These are phyloP conservation scores for Agriopis aurantiaria DNA, from an alignment of 2,888 invertebrate species.

Conservation along the genomic window DNA sequence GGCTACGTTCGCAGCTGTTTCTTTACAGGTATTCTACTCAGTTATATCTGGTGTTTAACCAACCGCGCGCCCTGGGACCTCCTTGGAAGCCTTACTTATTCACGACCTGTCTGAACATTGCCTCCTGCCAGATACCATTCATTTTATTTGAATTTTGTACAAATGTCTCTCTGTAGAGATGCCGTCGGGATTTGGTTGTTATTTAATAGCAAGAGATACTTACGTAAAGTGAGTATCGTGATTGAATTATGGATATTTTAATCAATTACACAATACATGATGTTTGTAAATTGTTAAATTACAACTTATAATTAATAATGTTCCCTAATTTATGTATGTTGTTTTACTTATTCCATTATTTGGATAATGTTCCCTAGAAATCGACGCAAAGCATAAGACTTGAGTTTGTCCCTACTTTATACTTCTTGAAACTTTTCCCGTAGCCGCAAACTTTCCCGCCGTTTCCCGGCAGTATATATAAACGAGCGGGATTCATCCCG, in stretches of 20 bases:
- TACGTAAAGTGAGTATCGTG: background rate
- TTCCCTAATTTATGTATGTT: background rate
- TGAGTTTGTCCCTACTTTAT: background rate
- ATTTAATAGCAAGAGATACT: background rate
- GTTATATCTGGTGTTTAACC: constrained; percentile 17
- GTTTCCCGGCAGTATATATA: constrained; percentile 55
- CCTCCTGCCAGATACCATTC: constrained; percentile 15
- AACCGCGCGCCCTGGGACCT: constrained; percentile 23
- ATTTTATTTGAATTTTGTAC: constrained; percentile 14
- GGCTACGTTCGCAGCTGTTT: background rate
- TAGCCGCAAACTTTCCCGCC: constrained; percentile 27
- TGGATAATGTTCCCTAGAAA: too few species aligned
- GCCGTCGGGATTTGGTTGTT: background rate
- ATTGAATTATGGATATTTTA: background rate
- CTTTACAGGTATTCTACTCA: background rate
- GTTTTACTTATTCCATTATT: too few species aligned
- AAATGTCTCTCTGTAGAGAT: background rate
- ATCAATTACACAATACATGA: background rate
- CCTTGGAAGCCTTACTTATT: constrained; percentile 25
- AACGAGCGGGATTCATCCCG: constrained; percentile 31
- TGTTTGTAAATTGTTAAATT: background rate
- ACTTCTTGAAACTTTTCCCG: constrained; percentile 9
- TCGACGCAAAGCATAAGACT: background rate
- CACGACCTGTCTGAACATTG: constrained; percentile 15
- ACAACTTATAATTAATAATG: background rate